These are phyloP conservation scores for Conopomorpha cramerella DNA, from an alignment of 1,140 invertebrate species.

Conservation along the genomic window DNA sequence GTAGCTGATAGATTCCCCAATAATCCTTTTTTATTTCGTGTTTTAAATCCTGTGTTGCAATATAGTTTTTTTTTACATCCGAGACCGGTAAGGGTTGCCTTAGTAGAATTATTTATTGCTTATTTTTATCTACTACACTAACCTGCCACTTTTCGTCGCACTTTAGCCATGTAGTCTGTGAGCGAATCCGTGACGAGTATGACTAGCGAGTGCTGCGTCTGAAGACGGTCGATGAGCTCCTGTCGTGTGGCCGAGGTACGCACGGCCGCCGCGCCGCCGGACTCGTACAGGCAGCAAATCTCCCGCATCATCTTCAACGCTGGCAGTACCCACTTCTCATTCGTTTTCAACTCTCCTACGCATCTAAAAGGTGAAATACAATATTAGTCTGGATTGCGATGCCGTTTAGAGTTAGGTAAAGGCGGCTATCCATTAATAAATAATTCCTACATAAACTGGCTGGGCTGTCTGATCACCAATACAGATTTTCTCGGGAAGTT, in stretches of 20 bases:
- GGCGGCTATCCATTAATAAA: no score
- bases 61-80: no score
- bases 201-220: slow-evolving; percentile 90
- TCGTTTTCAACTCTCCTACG: slow-evolving; percentile 90
- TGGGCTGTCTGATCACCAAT: no score
- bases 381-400: no score
- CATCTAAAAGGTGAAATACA: slow-evolving; percentile 64
- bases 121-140: slow-evolving; percentile 3
- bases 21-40: no score
- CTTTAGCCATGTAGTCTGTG: slow-evolving; percentile 88
- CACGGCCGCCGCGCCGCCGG: slow-evolving; percentile 70
- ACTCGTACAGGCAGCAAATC: slow-evolving; percentile 93
- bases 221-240: slow-evolving; percentile 87
- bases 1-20: no score
- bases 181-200: slow-evolving; percentile 93
- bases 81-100: no score
- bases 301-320: slow-evolving; percentile 95
- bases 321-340: slow-evolving; percentile 90
- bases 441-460: no score
- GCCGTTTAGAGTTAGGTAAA: no score
- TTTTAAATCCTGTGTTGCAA: no score
- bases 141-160: slow-evolving; percentile 62
- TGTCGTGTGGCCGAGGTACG: slow-evolving; percentile 59
- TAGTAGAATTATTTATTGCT: no score
- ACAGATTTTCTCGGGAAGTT: no score